Evolutionary conservation across 2,888 invertebrate species (phyloP).

Genomic region (Zygothrica quintamaculata): DNA sequence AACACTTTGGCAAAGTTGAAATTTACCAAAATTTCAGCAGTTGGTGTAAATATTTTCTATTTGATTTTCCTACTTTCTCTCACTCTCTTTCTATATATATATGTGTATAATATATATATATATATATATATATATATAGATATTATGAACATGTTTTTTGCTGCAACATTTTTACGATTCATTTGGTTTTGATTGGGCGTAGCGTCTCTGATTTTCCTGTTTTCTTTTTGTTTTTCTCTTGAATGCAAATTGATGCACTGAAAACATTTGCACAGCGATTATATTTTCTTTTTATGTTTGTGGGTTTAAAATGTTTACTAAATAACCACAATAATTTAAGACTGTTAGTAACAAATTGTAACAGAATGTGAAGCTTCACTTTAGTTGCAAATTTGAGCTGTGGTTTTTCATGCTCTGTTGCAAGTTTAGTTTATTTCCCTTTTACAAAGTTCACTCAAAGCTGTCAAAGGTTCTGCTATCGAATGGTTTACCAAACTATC

Average conservation of each 20-base stretch:
- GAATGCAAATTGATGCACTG: constrained; percentile 33
- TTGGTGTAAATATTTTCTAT: constrained; percentile 41
- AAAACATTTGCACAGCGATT: constrained; percentile 30
- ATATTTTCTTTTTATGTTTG: not conserved
- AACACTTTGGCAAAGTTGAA: not conserved
- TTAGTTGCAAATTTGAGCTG: too few relatives aligned
- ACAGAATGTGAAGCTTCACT: too few relatives aligned
- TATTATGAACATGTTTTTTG: constrained; percentile 41
- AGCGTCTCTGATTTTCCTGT: not conserved
- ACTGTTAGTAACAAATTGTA: too few relatives aligned
- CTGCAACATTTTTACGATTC: constrained; percentile 32
- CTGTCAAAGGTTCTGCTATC: too few relatives aligned
- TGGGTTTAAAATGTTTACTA: constrained; percentile 3
- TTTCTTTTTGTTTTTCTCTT: constrained; percentile 28
- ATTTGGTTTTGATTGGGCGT: constrained; percentile 32
- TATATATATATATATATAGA: too few relatives aligned
- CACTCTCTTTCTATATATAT: too few relatives aligned
- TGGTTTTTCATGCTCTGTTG: too few relatives aligned
- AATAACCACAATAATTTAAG: not conserved
- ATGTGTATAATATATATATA: too few relatives aligned
- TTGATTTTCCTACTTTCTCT: constrained; percentile 13
- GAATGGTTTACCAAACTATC: too few relatives aligned
- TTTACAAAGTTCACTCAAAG: too few relatives aligned
- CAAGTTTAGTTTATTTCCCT: too few relatives aligned
- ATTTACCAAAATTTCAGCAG: constrained; percentile 18